Conservation (phyloP, 2,797 vertebrate genomes). For the Vireo griseus region DNA sequence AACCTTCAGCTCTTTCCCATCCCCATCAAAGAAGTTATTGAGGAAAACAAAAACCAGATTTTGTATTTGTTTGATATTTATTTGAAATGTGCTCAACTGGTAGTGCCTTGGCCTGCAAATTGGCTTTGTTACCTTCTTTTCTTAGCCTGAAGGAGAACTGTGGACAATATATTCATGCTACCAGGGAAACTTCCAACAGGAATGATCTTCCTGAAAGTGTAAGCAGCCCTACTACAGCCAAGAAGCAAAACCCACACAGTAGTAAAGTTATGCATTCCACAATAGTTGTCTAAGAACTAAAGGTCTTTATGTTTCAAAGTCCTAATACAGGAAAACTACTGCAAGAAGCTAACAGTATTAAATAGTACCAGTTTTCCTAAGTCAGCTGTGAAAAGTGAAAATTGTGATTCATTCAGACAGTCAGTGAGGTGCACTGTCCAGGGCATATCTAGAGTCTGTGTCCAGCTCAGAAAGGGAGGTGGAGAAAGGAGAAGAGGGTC, state of each 20-base stretch:
- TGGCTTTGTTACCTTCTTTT: not conserved
- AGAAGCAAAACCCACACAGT: not conserved
- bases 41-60: not conserved
- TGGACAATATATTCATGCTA: not conserved
- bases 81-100: not conserved
- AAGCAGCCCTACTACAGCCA: not conserved
- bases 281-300: not conserved
- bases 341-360: not conserved
- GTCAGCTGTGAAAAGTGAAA: not conserved
- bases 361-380: not conserved
- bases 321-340: not conserved
- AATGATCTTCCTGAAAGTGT: not conserved
- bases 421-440: not conserved
- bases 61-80: not conserved
- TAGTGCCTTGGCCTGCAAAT: not conserved
- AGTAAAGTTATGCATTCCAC: not conserved
- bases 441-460: not conserved
- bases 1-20: not conserved
- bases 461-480: not conserved
- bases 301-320: not conserved
- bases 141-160: not conserved
- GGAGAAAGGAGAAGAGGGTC: not conserved
- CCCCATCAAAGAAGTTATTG: not conserved
- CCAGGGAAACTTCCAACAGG: not conserved
- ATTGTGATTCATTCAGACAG: not conserved